Evolutionary conservation across 2,113 vertebrate species (phyloP).

Genomic region (Microcebus griseorufus): DNA sequence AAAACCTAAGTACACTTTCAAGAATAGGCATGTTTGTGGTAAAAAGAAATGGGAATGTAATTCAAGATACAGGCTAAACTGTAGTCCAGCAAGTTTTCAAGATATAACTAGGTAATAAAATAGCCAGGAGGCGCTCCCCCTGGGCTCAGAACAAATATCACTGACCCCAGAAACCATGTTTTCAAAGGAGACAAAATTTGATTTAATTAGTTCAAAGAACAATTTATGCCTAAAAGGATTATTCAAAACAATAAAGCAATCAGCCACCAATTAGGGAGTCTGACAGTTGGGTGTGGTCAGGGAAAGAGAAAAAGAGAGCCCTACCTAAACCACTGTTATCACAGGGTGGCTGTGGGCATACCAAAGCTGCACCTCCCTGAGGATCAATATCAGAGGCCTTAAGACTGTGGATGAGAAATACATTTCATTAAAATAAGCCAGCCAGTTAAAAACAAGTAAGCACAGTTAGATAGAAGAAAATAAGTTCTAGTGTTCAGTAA

Average conservation of each 20-base stretch:
- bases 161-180: neutral
- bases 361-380: neutral
- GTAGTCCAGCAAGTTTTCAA: neutral
- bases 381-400: neutral
- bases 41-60: neutral
- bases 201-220: neutral
- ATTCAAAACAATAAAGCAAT: neutral
- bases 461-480: neutral
- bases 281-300: neutral
- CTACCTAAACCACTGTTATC: neutral
- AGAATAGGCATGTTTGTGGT: neutral
- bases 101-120: neutral
- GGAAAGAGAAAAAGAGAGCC: neutral
- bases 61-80: neutral
- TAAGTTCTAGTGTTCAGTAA: neutral
- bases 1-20: neutral
- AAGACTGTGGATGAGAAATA: neutral
- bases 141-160: neutral
- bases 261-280: neutral
- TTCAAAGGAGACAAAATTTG: neutral
- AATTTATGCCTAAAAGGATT: neutral
- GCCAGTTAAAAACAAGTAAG: neutral
- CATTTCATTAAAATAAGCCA: neutral
- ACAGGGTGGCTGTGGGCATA: neutral
- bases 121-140: neutral